These are phyloP conservation scores for Empidonax traillii DNA, from an alignment of 2,113 vertebrate species.

Conservation along the genomic window DNA sequence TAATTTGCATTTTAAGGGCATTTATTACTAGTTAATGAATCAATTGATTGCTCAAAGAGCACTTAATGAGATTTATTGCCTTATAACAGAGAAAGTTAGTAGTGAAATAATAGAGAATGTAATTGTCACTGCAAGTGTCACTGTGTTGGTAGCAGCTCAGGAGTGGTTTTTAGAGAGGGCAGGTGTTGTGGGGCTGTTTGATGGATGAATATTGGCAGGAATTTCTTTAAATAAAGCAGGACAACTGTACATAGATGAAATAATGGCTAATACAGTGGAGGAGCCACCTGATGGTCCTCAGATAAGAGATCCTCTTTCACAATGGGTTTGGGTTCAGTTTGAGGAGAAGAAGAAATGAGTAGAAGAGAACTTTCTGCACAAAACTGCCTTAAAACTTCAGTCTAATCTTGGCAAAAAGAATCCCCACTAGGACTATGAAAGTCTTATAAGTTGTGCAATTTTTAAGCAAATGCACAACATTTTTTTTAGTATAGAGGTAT, in stretches of 20 bases:
- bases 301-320: not conserved
- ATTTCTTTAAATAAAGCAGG: not conserved
- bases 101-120: constrained; percentile 44
- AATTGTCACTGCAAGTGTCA: constrained; percentile 33
- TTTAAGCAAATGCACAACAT: not conserved
- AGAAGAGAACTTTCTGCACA: not conserved
- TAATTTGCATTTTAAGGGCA: constrained; percentile 68
- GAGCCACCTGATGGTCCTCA: not conserved
- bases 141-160: constrained; percentile 10
- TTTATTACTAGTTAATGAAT: constrained; percentile 74
- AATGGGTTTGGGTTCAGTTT: fast-evolving
- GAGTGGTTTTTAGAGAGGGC: not conserved
- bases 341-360: not conserved
- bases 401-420: not conserved
- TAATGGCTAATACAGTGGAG: not conserved
- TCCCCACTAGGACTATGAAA: not conserved
- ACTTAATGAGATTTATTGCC: constrained; percentile 67
- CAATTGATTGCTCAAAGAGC: constrained; percentile 62
- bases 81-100: constrained; percentile 65
- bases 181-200: not conserved
- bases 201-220: not conserved
- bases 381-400: not conserved
- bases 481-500: not conserved
- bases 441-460: not conserved
- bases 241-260: not conserved